phyloP scores from a whole-genome alignment of 2,797 vertebrate genomes.

The Cheirogaleus major region DNA sequence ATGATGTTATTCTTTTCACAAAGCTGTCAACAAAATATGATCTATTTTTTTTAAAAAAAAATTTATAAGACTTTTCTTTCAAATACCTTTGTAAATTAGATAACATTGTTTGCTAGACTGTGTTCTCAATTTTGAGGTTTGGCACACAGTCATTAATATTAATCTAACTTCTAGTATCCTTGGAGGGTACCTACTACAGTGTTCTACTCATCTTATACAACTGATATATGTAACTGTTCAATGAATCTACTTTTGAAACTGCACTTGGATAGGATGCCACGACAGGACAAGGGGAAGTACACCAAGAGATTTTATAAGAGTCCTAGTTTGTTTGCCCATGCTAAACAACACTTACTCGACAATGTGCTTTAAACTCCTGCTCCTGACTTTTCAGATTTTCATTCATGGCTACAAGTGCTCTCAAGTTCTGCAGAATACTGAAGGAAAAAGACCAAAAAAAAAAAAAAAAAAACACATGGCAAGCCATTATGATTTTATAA shows the following conservation, averaged over 20 bases:
- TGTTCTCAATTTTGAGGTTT: background rate
- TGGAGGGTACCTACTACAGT: fast-evolving
- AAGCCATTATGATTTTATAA: background rate
- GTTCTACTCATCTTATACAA: background rate
- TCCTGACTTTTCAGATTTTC: conserved; percentile 96
- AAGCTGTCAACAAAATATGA: background rate
- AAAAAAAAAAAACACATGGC: background rate
- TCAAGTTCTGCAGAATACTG: conserved; percentile 93
- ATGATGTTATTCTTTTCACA: background rate
- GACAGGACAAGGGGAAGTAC: background rate
- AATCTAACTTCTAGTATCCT: background rate
- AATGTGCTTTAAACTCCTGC: conserved; percentile 95
- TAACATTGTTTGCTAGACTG: background rate
- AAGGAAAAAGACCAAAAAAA: conserved; percentile 64
- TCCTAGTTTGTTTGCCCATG: background rate
- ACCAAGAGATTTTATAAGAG: background rate
- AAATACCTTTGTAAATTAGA: background rate
- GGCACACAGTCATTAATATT: background rate
- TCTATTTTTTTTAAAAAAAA: background rate
- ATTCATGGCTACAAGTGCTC: conserved; percentile 94
- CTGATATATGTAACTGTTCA: background rate
- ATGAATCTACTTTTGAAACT: background rate
- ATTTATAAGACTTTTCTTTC: background rate
- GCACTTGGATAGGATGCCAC: background rate
- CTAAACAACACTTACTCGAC: conserved; percentile 89